phyloP scores from a whole-genome alignment of 2,113 vertebrate species.

The Grallaria varia region DNA sequence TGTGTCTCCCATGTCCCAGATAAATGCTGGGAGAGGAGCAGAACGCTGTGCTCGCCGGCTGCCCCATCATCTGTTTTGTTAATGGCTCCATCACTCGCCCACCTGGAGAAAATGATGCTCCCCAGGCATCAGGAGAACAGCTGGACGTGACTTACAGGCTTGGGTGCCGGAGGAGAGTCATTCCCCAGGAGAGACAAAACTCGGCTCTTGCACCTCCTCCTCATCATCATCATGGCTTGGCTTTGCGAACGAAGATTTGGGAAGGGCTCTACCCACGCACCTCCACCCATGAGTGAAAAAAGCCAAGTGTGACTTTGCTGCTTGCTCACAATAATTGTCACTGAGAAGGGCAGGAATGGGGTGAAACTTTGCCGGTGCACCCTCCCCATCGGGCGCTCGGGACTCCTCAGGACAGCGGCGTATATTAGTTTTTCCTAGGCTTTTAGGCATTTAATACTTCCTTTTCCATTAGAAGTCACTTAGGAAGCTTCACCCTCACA shows the following conservation, averaged over 20 bases:
- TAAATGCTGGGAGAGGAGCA: not conserved
- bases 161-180: not conserved
- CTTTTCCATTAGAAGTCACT: not conserved
- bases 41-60: not conserved
- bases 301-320: not conserved
- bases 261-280: too few relatives aligned
- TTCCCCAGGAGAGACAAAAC: not conserved
- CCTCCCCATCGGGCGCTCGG: fast-evolving
- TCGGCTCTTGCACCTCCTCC: not conserved
- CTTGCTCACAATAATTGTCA: not conserved
- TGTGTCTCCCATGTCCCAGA: constrained; percentile 30
- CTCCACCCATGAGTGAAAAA: not conserved
- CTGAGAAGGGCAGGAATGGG: not conserved
- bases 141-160: not conserved
- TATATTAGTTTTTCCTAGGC: not conserved
- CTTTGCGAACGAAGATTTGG: too few relatives aligned
- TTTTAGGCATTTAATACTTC: not conserved
- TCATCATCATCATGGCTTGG: too few relatives aligned
- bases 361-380: not conserved
- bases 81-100: not conserved
- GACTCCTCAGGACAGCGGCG: not conserved
- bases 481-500: not conserved
- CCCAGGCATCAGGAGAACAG: not conserved
- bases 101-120: not conserved
- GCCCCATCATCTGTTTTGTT: not conserved